A percentile compares a stretch with the other conserved stretches of the same genome.
Evolutionary conservation across 2,113 vertebrate species (phyloP).

Genomic region (Macroglossus sobrinus): DNA sequence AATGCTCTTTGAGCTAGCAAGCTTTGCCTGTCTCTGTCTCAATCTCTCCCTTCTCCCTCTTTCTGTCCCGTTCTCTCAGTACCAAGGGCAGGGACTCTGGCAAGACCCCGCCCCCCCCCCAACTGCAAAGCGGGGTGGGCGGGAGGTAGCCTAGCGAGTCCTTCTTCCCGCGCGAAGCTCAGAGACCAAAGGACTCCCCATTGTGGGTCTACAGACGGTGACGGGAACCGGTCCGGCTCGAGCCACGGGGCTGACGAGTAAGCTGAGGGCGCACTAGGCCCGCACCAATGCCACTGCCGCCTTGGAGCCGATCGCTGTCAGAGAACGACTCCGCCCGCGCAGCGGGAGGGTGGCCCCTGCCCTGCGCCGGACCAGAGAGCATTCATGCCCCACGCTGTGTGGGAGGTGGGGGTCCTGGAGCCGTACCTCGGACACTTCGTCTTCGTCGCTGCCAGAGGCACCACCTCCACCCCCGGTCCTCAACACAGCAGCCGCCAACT

Average conservation of each 20-base stretch:
- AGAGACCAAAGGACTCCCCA: conserved; percentile 54
- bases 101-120: conserved; percentile 70
- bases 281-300: conserved; percentile 32
- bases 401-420: conserved; percentile 41
- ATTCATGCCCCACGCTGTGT: background rate
- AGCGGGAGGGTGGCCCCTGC: background rate
- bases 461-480: conserved; percentile 90
- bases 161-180: conserved; percentile 75
- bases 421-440: conserved; percentile 96
- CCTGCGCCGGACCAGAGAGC: background rate
- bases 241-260: background rate
- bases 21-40: background rate
- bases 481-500: conserved; percentile 94
- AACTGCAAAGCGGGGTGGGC: conserved; percentile 57
- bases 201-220: conserved; percentile 59
- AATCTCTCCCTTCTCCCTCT: background rate
- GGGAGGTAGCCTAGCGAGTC: conserved; percentile 63
- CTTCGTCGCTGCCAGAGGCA: conserved; percentile 96
- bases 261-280: conserved; percentile 56
- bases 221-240: conserved; percentile 45
- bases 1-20: background rate
- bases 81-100: conserved; percentile 75
- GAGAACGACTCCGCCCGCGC: background rate
- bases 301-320: conserved; percentile 58
- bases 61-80: conserved; percentile 57